These are phyloP conservation scores for Semnornis frantzii DNA, from an alignment of 2,113 vertebrate genomes.

Conservation along the genomic window DNA sequence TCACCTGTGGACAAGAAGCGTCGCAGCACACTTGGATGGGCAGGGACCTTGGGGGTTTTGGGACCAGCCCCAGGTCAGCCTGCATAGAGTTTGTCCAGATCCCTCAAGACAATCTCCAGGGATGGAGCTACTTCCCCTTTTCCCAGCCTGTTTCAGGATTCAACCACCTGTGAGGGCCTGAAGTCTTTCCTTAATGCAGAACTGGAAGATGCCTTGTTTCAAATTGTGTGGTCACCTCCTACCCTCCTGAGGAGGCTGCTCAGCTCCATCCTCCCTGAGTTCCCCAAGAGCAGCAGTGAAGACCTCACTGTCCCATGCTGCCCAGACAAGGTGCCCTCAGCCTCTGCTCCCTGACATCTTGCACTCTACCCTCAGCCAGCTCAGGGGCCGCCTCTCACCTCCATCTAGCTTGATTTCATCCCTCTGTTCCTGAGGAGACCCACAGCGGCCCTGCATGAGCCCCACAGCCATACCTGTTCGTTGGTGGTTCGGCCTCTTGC, in stretches of 20 bases:
- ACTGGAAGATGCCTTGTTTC: not conserved
- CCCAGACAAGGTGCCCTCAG: not conserved
- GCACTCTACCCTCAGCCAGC: not conserved
- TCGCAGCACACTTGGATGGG: fast-evolving
- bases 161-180: fast-evolving
- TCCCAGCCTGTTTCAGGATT: not conserved
- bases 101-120: not conserved
- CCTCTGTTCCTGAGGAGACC: fast-evolving
- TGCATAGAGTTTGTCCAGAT: not conserved
- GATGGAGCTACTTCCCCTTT: not conserved
- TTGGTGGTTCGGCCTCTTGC: slow-evolving; percentile 94
- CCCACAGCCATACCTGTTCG: slow-evolving; percentile 82
- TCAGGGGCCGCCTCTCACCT: not conserved
- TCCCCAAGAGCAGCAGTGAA: not conserved
- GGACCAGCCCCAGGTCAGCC: not conserved
- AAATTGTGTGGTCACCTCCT: not conserved
- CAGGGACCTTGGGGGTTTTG: not conserved
- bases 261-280: not conserved
- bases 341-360: not conserved
- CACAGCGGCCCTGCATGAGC: fast-evolving
- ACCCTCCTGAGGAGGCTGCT: fast-evolving
- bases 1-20: slow-evolving; percentile 79
- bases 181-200: too few species aligned
- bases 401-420: fast-evolving
- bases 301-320: not conserved